Conservation (phyloP, 92 coral and sea anemone species). For the Anthopleura xanthogrammica region DNA sequence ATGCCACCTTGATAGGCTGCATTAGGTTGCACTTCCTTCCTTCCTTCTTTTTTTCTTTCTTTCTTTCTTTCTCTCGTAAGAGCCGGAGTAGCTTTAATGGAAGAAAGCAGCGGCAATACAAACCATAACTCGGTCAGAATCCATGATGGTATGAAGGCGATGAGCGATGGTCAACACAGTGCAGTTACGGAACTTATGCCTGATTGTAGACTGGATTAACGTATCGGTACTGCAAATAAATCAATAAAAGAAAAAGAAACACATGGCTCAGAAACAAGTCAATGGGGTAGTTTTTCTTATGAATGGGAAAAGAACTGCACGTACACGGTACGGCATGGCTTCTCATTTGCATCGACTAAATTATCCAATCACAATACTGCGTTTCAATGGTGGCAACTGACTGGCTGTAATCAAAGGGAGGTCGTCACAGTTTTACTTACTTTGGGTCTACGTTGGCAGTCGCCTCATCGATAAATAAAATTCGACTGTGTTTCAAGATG, state of each 20-base stretch:
- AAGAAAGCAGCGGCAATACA: not conserved
- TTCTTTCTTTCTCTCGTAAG: not conserved
- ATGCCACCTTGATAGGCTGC: no score
- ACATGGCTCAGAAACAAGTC: not conserved
- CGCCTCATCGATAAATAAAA: constrained; percentile 79
- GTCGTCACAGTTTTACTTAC: constrained; percentile 21
- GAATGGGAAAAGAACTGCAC: not conserved
- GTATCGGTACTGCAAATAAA: constrained; percentile 59
- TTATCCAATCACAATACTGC: no score
- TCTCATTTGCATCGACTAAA: no score
- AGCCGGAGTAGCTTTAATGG: not conserved
- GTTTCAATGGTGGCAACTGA: no score
- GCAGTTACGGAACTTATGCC: constrained; percentile 69
- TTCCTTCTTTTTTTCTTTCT: no score
- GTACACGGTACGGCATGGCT: no score
- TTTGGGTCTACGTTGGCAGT: constrained; percentile 81
- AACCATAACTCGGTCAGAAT: constrained; percentile 77
- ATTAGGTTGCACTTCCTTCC: no score
- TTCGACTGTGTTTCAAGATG: constrained; percentile 63
- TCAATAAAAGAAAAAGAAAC: not conserved
- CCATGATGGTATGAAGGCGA: constrained; percentile 83
- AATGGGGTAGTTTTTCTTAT: not conserved
- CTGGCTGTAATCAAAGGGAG: no score
- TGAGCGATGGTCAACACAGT: constrained; percentile 83
- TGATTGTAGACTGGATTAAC: constrained; percentile 70